phyloP scores from a whole-genome alignment of 2,113 vertebrate species.

The Agelaius tricolor region DNA sequence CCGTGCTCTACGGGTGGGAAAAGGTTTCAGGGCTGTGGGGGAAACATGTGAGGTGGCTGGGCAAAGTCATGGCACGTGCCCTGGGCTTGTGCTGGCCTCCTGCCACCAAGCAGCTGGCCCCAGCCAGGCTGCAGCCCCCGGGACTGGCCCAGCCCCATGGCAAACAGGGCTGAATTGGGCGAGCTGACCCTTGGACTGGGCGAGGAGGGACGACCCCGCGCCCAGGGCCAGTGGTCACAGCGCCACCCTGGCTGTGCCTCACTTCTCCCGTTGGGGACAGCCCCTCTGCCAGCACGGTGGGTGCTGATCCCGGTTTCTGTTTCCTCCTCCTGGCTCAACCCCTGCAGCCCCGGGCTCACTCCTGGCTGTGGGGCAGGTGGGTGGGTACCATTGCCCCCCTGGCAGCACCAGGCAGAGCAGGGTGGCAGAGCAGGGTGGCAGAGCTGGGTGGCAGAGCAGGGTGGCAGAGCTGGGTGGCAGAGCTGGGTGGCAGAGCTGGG shows the following conservation, averaged over 20 bases:
- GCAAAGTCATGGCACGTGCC: neutral
- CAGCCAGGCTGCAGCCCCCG: fast-evolving
- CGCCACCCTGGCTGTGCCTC: neutral
- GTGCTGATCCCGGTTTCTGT: neutral
- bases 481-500: neutral
- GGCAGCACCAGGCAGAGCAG: fast-evolving
- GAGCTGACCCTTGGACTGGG: neutral
- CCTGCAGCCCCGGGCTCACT: neutral
- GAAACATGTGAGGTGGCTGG: neutral
- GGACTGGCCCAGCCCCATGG: neutral
- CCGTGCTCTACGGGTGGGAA: neutral
- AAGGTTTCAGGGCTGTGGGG: neutral
- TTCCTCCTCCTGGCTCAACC: neutral
- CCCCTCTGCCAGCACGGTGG: fast-evolving
- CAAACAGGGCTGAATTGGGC: neutral
- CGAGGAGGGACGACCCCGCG: neutral
- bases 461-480: fast-evolving
- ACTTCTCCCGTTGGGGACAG: fast-evolving
- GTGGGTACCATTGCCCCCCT: fast-evolving
- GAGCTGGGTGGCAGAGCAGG: too few species aligned
- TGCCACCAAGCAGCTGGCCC: neutral
- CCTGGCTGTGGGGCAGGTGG: neutral
- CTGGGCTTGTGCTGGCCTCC: neutral
- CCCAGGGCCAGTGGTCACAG: neutral
- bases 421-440: neutral